Evolutionary conservation across 2,113 vertebrate species (phyloP), one percentile per base, ranked within the genome.

Genomic region (Macquaria australasica): DNA sequence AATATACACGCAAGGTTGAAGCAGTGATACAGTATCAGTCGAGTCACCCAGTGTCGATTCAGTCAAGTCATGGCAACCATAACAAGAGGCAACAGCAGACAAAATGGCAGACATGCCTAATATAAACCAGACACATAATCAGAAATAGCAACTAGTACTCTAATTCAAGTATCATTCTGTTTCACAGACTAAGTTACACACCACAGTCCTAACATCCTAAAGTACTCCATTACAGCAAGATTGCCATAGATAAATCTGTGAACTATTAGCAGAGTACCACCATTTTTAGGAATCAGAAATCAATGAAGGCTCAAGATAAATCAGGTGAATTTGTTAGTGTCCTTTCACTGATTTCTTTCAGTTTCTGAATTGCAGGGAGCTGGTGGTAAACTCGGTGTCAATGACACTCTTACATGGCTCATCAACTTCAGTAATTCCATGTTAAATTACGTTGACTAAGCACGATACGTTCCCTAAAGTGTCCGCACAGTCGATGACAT

Each of bases 111-210:
- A 88, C 81, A 76, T 79, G 90, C 87, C 89, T 58, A 88, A 86
- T 89, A 89, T 81, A 85, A 88, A 87, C 70, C 87, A 69, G 85
- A 90, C 88, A 85, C 77, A 62, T 75, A 74, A 85, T 86, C 79
- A 89, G 86, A 90, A 93, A 85, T 43, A 89, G 90, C 87, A 63
- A 56, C 83, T 87, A 89, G 53, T 89, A 81, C 68, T 91, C 88
- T 79, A 89, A 70, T 91, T 95, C 92, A 92, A 91, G 88, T 91
- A 81, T 89, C 83, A 80, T 85, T 93, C 80, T 53, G 68, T 90
- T 87, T 91, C 86, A 92, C 90, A 85, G 79, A 90, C 83, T 84
- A 90, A 79, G 80, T 94, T 84, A 91, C 80, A 92, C 88, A 77
- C 66, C 79, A 91, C 88, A 81, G 83, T 90, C 84, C 83, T 81